Conservation (phyloP, 2,797 vertebrate species). For the Bovichtus diacanthus region DNA sequence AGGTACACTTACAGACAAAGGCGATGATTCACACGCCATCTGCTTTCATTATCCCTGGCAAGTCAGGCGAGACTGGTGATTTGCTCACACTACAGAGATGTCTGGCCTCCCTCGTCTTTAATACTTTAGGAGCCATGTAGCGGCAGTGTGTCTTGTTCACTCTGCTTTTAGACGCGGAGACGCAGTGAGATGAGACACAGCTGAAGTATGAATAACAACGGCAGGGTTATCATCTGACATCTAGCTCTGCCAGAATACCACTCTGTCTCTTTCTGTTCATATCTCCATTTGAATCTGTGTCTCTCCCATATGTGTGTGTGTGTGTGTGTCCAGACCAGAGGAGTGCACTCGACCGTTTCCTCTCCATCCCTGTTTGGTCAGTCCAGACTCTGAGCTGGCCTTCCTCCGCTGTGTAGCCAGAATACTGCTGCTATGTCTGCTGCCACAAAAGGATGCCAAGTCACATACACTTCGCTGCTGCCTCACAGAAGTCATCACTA, state of each 20-base stretch:
- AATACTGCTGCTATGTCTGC: constrained; percentile 92
- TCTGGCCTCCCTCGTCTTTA: constrained; percentile 17
- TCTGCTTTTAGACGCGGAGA: not conserved
- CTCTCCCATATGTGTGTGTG: not conserved
- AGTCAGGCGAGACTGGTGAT: constrained; percentile 36
- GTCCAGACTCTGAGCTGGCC: constrained; percentile 90
- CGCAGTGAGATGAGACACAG: not conserved
- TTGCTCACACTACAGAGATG: constrained; percentile 35
- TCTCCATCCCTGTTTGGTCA: constrained; percentile 92
- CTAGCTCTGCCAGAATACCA: not conserved
- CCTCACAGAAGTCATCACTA: constrained; percentile 95
- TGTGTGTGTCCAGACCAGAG: constrained; percentile 86
- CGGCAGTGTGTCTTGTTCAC: constrained; percentile 13
- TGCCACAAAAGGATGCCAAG: constrained; percentile 92
- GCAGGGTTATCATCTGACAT: not conserved
- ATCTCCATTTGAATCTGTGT: not conserved
- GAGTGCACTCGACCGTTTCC: constrained; percentile 91
- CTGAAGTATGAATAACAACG: constrained; percentile 11
- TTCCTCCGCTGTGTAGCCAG: constrained; percentile 94
- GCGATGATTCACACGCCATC: constrained; percentile 49
- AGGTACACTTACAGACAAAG: constrained; percentile 77
- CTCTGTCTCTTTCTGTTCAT: not conserved
- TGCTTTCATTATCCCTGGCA: constrained; percentile 50
- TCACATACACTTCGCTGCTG: constrained; percentile 93
- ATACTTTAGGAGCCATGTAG: not conserved